Base-by-base conservation (phyloP, 1,140 invertebrate genomes). In the Heliconius hewitsoni region DNA sequence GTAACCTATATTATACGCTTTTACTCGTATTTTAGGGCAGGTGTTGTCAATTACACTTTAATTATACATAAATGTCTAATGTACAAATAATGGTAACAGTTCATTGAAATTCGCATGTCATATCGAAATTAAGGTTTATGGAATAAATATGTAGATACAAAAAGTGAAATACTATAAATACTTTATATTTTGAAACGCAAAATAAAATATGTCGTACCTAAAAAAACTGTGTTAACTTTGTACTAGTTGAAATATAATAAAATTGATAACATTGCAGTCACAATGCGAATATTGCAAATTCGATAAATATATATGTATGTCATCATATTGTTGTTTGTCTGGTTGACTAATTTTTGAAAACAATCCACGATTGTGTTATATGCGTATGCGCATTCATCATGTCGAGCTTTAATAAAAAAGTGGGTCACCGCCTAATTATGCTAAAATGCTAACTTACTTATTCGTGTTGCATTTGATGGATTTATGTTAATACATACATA, bases 401-500 rank as follows among this genome's bases (percentile, higher is more conserved):
- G 79, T 73, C 75, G 83, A 82, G 81, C 84, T 86, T 88, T 88
- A 89, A 88, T 91, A 88, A 91, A 90, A 91, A 91, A 89, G 82
- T 90, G 83, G 90, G 91, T 90, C 88, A 87, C 57, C 83, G 86
- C 86, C 87, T 91, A 88, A 91, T 91, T 91, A 89, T 89, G 82
- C 85, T 88, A 84, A 87, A 37, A 89, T 89, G 83, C 84, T 82
- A 73, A 73, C 85, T 88, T 86, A 89, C 84, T 90, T 90, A 85
- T 88, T 82, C 83, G 83, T 84, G 85, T 85, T 82, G 84, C 79
- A 87, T 88, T 82, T 86, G 84, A 91, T 91, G 86, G 86, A 89
- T 91, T 89, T 88, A 90, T 83, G 81, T 78, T 74, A 66, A 75
- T 46, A 16, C 13, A 37, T 74, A 34, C 52, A 66, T 60, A 60